Base-by-base conservation (phyloP, 2,888 invertebrate species). In the Coleophora flavipennella region DNA sequence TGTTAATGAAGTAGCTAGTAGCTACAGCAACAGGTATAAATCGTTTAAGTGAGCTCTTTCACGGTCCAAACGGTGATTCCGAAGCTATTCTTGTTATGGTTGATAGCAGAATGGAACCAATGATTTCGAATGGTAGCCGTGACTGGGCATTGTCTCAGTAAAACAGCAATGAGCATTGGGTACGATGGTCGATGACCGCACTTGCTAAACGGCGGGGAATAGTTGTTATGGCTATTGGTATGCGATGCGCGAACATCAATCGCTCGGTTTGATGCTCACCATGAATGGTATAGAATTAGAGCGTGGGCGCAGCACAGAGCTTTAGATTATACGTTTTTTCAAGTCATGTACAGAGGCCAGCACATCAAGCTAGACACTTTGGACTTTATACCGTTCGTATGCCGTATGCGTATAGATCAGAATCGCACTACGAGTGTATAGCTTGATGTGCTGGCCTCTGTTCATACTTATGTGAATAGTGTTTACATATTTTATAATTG, bases 171-270 rank as follows among this genome's bases (percentile, higher is more conserved):
- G 78, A 71, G 69, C 73, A 77, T 72, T 43, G 64, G 47, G 80
- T 70, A 65, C 83, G 64, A 68, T 77, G 83, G 20, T 20, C 20
- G 64, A 68, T 77, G 83, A 80, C 83, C 79, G 74, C 61, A 55
- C 58, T 69, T 68, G 71, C 67, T 71, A 74, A 80, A 75, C 73
- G 68, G 73, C 67, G 71, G 67, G 67, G 69, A 75, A 77, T 76
- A 67, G 57, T 59, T 52, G 52, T 53, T 49, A 55, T 46, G 46
- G 53, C 55, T 56, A 53, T 69, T 63, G 59, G 64, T 67, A 70
- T 67, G 62, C 70, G 52, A 51, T 44, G 58, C 62, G 46, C 58
- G 54, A 49, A 51, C 44, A 53, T 55, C 57, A 50, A 60, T 59
- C 59, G 53, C 53, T 46, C 43, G 40, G 44, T 29, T 29, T 2